Conservation (phyloP, 1,140 invertebrate genomes). For the Zaprionus lachaisei region DNA sequence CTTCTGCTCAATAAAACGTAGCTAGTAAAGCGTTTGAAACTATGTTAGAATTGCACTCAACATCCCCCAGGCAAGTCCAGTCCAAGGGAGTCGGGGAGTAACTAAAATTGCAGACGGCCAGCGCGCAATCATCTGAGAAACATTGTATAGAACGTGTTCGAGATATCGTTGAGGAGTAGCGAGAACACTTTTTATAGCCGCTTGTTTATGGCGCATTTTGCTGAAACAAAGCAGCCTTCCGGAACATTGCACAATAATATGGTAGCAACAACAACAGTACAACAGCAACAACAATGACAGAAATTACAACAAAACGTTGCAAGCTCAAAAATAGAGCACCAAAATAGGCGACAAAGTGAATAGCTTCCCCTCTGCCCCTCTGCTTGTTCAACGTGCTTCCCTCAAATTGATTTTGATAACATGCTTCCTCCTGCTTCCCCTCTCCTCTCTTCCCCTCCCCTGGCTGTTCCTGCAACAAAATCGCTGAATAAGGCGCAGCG, state of each 20-base stretch:
- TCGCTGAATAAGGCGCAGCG: not conserved
- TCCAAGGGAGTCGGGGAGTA: constrained; percentile 2
- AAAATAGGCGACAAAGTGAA: constrained; percentile 70
- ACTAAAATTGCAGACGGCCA: constrained; percentile 45
- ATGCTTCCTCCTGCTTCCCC: not conserved
- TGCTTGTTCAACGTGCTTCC: constrained; percentile 5
- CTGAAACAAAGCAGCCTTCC: constrained; percentile 79
- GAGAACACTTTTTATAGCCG: constrained; percentile 44
- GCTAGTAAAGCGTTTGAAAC: constrained; percentile 10
- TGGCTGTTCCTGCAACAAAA: not conserved
- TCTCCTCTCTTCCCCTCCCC: not conserved
- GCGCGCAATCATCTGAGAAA: constrained; percentile 68
- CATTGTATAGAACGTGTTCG: constrained; percentile 52
- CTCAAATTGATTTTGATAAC: constrained; percentile 79
- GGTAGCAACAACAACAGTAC: constrained; percentile 34
- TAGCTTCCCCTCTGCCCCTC: not conserved
- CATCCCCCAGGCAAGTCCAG: not conserved
- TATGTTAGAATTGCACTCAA: constrained; percentile 21
- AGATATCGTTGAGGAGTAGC: constrained; percentile 15
- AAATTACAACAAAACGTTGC: constrained; percentile 45
- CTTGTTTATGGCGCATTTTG: constrained; percentile 77
- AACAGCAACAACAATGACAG: constrained; percentile 18
- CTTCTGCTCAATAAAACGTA: constrained; percentile 32
- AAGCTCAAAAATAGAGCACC: constrained; percentile 77
- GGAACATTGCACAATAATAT: constrained; percentile 81